Percentiles rank a stretch among this genome's conserved stretches.
Evolutionary conservation across 2,888 invertebrate genomes (phyloP).

Genomic region (Galerucella nymphaeae): DNA sequence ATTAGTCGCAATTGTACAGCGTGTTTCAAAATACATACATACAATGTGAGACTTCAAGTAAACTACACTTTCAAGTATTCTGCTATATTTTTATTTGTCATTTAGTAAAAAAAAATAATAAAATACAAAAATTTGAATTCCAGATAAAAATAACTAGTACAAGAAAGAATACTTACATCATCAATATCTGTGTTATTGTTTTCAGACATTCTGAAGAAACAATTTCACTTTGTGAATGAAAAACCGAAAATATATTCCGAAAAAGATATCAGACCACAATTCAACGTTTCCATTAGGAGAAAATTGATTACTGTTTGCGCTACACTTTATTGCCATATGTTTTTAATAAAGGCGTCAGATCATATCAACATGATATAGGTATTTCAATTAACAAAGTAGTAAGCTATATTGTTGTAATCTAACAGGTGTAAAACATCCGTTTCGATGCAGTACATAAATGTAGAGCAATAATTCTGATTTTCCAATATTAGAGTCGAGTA

Average conservation of each 20-base stretch:
- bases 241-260: not conserved
- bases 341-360: constrained; percentile 10
- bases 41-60: too few species aligned
- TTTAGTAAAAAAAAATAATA: too few species aligned
- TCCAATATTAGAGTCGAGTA: too few species aligned
- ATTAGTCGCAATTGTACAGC: too few species aligned
- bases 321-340: constrained; percentile 36
- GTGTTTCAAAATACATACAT: too few species aligned
- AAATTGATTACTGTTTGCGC: constrained; percentile 33
- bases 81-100: too few species aligned
- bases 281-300: constrained; percentile 27
- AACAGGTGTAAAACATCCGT: not conserved
- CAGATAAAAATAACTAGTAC: too few species aligned
- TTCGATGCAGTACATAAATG: not conserved
- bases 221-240: not conserved
- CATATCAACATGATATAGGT: not conserved
- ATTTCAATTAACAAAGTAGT: constrained; percentile 1
- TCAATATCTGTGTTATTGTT: constrained; percentile 19
- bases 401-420: not conserved
- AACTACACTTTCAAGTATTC: too few species aligned
- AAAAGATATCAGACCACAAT: not conserved
- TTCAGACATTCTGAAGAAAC: constrained; percentile 2
- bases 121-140: too few species aligned
- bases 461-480: too few species aligned
- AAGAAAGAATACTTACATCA: constrained; percentile 18